Conservation (phyloP, 2,797 vertebrate genomes). For the Gymnopithys bicolor region DNA sequence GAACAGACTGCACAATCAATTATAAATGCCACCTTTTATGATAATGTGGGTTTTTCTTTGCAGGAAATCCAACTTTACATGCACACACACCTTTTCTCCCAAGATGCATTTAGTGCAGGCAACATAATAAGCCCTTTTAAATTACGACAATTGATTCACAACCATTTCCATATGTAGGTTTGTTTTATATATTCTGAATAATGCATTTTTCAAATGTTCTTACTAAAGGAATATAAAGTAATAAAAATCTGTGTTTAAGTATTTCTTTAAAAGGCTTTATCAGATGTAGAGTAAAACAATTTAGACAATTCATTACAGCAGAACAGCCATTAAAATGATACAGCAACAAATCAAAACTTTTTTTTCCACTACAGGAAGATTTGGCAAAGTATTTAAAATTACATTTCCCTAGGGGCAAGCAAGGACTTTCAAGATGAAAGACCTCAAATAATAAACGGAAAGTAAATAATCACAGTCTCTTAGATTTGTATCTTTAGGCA, state of each 20-base stretch:
- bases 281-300: neutral
- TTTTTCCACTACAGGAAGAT: neutral
- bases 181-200: neutral
- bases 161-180: neutral
- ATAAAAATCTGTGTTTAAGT: neutral
- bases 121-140: neutral
- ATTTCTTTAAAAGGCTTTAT: neutral
- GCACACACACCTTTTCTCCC: neutral
- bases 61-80: neutral
- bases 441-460: neutral
- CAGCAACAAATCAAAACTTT: neutral
- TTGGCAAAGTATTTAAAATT: slow-evolving; percentile 5
- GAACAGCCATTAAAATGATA: neutral
- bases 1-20: slow-evolving; percentile 1
- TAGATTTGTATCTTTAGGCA: neutral
- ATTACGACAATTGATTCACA: neutral
- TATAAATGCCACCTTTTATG: neutral
- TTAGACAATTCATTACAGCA: neutral
- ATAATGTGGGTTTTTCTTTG: neutral
- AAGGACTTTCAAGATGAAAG: neutral
- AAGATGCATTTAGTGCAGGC: neutral
- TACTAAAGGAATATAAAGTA: neutral
- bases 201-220: neutral
- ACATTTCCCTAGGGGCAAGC: neutral
- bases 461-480: slow-evolving; percentile 16